These are phyloP conservation scores for Acleris literana DNA, from an alignment of 2,888 invertebrate genomes.

Conservation along the genomic window DNA sequence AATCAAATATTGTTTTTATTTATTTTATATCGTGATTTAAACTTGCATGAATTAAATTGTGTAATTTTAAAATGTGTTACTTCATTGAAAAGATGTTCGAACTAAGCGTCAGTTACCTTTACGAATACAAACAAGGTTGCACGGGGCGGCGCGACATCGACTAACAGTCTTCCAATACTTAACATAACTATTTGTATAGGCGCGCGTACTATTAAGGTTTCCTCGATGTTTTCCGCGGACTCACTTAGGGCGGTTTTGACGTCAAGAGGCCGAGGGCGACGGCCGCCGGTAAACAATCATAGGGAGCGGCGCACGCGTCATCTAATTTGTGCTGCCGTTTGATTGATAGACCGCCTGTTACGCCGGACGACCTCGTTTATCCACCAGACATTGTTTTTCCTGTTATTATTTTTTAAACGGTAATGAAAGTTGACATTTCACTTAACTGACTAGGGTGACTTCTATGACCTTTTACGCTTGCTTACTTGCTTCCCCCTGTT, in stretches of 20 bases:
- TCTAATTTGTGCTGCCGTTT: conserved; percentile 62
- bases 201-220: conserved; percentile 22
- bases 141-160: conserved; percentile 16
- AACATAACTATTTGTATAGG: conserved; percentile 8
- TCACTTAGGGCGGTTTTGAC: conserved; percentile 59
- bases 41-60: too few species aligned
- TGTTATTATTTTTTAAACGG: conserved; percentile 51
- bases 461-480: conserved; percentile 16
- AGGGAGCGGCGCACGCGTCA: conserved; percentile 74
- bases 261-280: conserved; percentile 57
- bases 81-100: too few species aligned
- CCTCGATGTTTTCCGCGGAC: conserved; percentile 47
- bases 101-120: background rate
- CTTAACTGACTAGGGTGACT: conserved; percentile 20
- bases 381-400: conserved; percentile 58
- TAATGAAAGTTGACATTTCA: conserved; percentile 35
- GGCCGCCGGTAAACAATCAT: conserved; percentile 53
- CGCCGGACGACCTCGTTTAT: conserved; percentile 70
- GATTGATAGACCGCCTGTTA: conserved; percentile 78
- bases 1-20: too few species aligned
- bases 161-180: conserved; percentile 17
- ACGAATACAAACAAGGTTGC: background rate
- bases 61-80: too few species aligned
- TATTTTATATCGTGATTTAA: too few species aligned
- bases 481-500: conserved; percentile 11